Evolutionary conservation across 2,113 vertebrate genomes (phyloP).

Genomic region (Dicaeum eximium): DNA sequence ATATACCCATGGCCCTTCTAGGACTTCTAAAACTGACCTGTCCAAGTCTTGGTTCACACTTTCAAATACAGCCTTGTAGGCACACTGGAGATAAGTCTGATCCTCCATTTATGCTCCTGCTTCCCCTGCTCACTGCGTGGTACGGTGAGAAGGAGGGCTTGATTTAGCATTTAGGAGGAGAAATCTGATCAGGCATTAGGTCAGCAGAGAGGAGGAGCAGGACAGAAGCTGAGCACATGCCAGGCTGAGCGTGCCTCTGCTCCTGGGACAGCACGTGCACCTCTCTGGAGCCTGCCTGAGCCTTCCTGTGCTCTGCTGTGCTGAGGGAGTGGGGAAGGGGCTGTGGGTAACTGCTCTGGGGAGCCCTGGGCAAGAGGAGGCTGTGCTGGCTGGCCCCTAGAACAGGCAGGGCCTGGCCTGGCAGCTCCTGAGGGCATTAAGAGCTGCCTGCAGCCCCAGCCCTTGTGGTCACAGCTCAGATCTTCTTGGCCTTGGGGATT

Average conservation of each 20-base stretch:
- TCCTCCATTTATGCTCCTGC: not conserved
- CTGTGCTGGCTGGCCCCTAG: not conserved
- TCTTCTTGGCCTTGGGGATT: not conserved
- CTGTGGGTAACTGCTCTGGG: rapidly evolving
- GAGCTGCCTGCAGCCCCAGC: not conserved
- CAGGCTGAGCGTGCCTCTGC: not conserved
- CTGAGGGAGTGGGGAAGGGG: not conserved
- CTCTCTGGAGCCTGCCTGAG: rapidly evolving
- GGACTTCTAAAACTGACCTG: not conserved
- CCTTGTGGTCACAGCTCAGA: not conserved
- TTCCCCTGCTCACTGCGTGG: not conserved
- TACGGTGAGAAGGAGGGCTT: not conserved
- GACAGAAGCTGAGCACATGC: not conserved
- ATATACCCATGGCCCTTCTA: not conserved
- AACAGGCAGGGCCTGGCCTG: not conserved
- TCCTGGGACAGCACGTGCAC: not conserved
- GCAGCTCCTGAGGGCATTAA: not conserved
- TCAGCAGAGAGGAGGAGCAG: not conserved
- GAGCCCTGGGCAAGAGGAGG: not conserved
- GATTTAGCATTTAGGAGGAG: not conserved
- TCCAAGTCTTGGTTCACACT: not conserved
- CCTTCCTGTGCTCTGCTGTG: not conserved
- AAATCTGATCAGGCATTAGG: not conserved
- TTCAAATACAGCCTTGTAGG: not conserved
- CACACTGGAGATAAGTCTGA: not conserved